Evolutionary conservation across 1,140 invertebrate genomes (phyloP).

Genomic region (Chlorops oryzae): DNA sequence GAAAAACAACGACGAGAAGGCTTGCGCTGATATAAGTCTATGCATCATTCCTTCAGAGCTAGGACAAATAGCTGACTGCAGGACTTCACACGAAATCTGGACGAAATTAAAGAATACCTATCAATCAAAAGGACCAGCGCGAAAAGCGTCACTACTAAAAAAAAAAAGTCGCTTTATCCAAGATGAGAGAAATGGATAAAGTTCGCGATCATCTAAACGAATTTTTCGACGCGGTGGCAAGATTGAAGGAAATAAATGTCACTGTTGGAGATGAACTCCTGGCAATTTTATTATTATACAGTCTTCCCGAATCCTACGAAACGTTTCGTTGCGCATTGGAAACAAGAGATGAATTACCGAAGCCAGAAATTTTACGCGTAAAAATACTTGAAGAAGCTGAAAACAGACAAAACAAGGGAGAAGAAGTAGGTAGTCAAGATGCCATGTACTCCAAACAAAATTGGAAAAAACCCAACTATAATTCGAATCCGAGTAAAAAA

Average conservation of each 20-base stretch:
- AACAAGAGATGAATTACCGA: slow-evolving; percentile 25
- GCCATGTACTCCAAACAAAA: background rate
- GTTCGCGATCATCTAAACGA: slow-evolving; percentile 24
- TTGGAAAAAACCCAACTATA: too few species aligned
- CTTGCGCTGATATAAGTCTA: slow-evolving; percentile 24
- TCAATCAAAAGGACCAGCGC: slow-evolving; percentile 18
- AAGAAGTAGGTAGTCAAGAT: background rate
- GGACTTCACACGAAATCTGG: slow-evolving; percentile 27
- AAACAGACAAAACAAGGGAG: slow-evolving; percentile 10
- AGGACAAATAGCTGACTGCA: slow-evolving; percentile 23
- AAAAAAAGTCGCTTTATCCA: slow-evolving; percentile 16
- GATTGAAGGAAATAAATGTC: slow-evolving; percentile 21
- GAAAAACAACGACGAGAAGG: slow-evolving; percentile 8
- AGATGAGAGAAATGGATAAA: slow-evolving; percentile 26
- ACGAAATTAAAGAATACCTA: slow-evolving; percentile 25
- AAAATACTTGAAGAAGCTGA: slow-evolving; percentile 26
- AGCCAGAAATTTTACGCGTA: slow-evolving; percentile 19
- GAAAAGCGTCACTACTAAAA: slow-evolving; percentile 9
- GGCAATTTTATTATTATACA: slow-evolving; percentile 20
- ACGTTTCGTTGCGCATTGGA: slow-evolving; percentile 25
- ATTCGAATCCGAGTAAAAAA: too few species aligned
- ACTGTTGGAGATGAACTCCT: slow-evolving; percentile 22
- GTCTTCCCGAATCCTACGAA: slow-evolving; percentile 22
- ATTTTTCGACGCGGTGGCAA: slow-evolving; percentile 27
- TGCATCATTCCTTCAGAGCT: slow-evolving; percentile 23